Evolutionary conservation across 2,888 invertebrate genomes (phyloP).

Genomic region (Diaphora mendica): DNA sequence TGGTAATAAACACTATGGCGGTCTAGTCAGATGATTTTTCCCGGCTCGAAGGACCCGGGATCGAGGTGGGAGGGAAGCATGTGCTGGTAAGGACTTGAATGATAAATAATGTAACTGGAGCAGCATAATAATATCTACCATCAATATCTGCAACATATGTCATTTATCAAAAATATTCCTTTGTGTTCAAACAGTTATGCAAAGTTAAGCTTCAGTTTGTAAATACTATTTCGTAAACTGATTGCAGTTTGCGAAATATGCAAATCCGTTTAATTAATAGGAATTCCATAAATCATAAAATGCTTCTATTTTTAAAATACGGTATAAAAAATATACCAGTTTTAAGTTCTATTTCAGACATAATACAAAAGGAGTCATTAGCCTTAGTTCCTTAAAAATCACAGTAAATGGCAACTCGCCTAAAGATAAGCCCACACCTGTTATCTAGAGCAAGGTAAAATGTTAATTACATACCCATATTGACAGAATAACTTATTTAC

Average conservation of each 20-base stretch:
- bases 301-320: background rate
- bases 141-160: no score
- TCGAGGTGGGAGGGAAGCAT: no score
- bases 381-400: constrained; percentile 39
- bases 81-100: no score
- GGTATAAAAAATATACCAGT: background rate
- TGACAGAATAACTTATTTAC: constrained; percentile 52
- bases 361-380: constrained; percentile 20
- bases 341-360: background rate
- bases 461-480: constrained; percentile 72
- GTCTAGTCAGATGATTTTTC: no score
- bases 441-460: constrained; percentile 78
- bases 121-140: no score
- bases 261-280: background rate
- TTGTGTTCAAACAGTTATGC: background rate
- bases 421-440: constrained; percentile 57
- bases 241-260: background rate
- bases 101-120: no score
- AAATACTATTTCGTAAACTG: background rate
- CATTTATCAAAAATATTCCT: no score
- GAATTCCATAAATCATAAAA: background rate
- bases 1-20: no score
- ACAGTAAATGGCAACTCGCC: constrained; percentile 31
- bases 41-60: no score
- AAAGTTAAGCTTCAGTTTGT: background rate